Conservation (phyloP, 1,140 invertebrate species). For the Drosophila funebris region DNA sequence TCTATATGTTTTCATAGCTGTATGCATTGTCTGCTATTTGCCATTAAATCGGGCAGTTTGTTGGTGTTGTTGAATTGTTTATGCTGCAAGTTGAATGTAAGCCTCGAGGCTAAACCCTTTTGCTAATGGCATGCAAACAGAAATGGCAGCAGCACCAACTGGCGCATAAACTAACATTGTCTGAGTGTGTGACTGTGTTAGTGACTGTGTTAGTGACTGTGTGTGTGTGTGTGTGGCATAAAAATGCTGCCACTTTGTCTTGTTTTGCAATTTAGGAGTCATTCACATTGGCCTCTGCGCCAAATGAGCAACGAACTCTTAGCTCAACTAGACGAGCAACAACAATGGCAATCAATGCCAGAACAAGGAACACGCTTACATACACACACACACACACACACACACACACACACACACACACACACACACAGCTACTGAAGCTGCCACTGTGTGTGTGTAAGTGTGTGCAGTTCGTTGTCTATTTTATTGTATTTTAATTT, state of each 20-base stretch:
- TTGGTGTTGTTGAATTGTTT: slow-evolving; percentile 26
- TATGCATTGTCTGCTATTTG: slow-evolving; percentile 22
- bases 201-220: slow-evolving; percentile 5
- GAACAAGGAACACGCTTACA: slow-evolving; percentile 23
- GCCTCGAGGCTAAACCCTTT: slow-evolving; percentile 21
- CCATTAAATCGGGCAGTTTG: slow-evolving; percentile 20
- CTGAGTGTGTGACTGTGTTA: slow-evolving; percentile 6
- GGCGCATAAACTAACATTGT: slow-evolving; percentile 25
- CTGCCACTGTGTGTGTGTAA: neutral
- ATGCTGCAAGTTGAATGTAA: slow-evolving; percentile 24
- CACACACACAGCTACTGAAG: neutral
- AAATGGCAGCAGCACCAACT: slow-evolving; percentile 8
- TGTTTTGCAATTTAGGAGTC: slow-evolving; percentile 73
- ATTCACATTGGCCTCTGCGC: slow-evolving; percentile 55
- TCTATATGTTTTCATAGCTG: no score
- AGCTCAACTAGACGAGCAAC: slow-evolving; percentile 34
- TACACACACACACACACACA: slow-evolving; percentile 26
- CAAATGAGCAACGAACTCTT: slow-evolving; percentile 75
- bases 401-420: slow-evolving; percentile 21
- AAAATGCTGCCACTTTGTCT: slow-evolving; percentile 62
- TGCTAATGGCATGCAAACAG: slow-evolving; percentile 40
- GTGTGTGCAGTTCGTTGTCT: slow-evolving; percentile 61
- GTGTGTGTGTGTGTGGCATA: slow-evolving; percentile 22
- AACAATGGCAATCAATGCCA: slow-evolving; percentile 60
- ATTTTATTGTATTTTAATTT: slow-evolving; percentile 80